Evolutionary conservation across 1,140 invertebrate genomes (phyloP).

Genomic region (Diorhabda sublineata): DNA sequence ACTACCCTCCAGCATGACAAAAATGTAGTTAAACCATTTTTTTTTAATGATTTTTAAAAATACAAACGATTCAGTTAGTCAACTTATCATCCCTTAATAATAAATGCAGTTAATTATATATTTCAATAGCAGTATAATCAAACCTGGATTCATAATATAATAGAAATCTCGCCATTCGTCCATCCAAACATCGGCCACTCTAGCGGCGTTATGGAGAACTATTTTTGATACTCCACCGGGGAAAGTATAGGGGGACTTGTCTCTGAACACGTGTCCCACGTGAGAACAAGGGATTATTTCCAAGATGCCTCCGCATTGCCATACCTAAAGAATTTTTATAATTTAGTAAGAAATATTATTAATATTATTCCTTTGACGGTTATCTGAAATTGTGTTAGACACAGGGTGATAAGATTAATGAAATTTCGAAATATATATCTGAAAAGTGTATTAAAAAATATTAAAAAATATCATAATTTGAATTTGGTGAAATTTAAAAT

Average conservation of each 20-base stretch:
- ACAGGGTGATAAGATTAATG: constrained; percentile 5
- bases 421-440: too few species aligned
- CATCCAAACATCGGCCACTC: constrained; percentile 97
- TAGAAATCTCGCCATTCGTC: constrained; percentile 98
- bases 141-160: constrained; percentile 98
- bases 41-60: too few species aligned
- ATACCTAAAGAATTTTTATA: constrained; percentile 66
- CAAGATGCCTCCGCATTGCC: constrained; percentile 94
- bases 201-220: constrained; percentile 93
- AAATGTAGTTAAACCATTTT: too few species aligned
- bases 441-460: too few species aligned
- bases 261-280: constrained; percentile 97
- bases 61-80: too few species aligned
- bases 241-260: constrained; percentile 99
- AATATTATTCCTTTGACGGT: too few species aligned
- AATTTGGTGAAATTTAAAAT: too few species aligned
- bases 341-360: too few species aligned
- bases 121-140: constrained; percentile 41
- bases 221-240: constrained; percentile 96
- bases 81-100: too few species aligned
- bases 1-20: too few species aligned
- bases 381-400: constrained; percentile 4
- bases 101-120: too few species aligned
- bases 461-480: too few species aligned
- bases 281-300: constrained; percentile 95